A percentile compares a stretch with the other conserved stretches of the same genome.
These are phyloP conservation scores for Rhynchotus rufescens DNA, from an alignment of 2,797 vertebrate species.

Conservation along the genomic window DNA sequence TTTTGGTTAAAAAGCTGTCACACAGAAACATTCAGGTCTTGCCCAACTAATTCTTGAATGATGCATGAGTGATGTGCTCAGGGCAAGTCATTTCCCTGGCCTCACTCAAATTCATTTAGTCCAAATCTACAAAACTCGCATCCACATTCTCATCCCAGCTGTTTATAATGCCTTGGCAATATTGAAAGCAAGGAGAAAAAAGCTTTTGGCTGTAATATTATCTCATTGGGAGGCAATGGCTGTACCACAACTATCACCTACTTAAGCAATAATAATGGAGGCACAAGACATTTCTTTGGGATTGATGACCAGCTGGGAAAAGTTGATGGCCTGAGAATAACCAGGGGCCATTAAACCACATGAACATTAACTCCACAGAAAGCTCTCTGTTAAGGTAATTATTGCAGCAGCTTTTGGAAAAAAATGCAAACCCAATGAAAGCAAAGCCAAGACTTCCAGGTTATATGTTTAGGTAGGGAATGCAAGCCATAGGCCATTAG, in stretches of 20 bases:
- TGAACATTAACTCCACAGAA: slow-evolving; percentile 77
- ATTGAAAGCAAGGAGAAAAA: neutral
- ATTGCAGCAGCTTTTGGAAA: slow-evolving; percentile 57
- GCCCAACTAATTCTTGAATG: neutral
- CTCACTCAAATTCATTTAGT: slow-evolving; percentile 18
- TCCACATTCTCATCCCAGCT: slow-evolving; percentile 46
- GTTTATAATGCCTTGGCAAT: slow-evolving; percentile 51
- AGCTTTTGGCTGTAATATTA: slow-evolving; percentile 24
- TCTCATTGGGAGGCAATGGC: neutral
- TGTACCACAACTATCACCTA: slow-evolving; percentile 58
- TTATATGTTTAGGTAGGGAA: neutral
- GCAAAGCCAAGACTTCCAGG: neutral
- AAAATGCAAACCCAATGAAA: neutral
- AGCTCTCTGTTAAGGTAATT: slow-evolving; percentile 72
- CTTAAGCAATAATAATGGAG: slow-evolving; percentile 60
- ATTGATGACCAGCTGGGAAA: slow-evolving; percentile 75
- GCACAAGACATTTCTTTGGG: slow-evolving; percentile 56
- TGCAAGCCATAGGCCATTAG: neutral
- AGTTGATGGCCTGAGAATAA: slow-evolving; percentile 77
- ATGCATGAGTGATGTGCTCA: slow-evolving; percentile 32
- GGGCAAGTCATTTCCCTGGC: slow-evolving; percentile 22
- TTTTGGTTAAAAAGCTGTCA: slow-evolving; percentile 10
- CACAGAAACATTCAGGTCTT: neutral
- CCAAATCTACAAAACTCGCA: neutral
- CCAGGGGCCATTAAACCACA: slow-evolving; percentile 77